A percentile compares a stretch with the other conserved stretches of the same genome.
These are phyloP conservation scores for Malurus alboscapulatus DNA, from an alignment of 2,113 vertebrate genomes.

Conservation along the genomic window DNA sequence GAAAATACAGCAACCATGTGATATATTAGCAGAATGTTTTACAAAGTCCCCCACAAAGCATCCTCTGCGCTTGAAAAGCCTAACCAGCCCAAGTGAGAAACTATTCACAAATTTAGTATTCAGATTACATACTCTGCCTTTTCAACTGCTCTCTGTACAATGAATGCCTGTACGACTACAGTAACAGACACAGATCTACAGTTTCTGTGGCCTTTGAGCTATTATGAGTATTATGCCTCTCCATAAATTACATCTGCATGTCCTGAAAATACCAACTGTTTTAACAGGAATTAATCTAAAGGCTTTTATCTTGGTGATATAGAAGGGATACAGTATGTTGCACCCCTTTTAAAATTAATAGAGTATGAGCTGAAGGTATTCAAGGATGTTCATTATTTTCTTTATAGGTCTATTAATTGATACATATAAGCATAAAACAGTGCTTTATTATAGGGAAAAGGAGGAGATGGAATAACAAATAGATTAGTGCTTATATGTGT, in stretches of 20 bases:
- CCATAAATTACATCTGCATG: slow-evolving; percentile 60
- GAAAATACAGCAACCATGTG: slow-evolving; percentile 61
- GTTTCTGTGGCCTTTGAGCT: slow-evolving; percentile 64
- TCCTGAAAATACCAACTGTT: slow-evolving; percentile 68
- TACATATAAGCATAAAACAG: slow-evolving; percentile 53
- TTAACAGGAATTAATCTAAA: slow-evolving; percentile 69
- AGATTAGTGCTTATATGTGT: slow-evolving; percentile 27
- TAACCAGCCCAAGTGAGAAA: slow-evolving; percentile 66
- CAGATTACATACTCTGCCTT: slow-evolving; percentile 67
- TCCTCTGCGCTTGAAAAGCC: slow-evolving; percentile 70
- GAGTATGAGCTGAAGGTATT: slow-evolving; percentile 29
- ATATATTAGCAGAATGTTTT: slow-evolving; percentile 72
- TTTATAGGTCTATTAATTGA: slow-evolving; percentile 61
- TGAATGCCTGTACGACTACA: slow-evolving; percentile 73
- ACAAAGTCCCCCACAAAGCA: slow-evolving; percentile 72
- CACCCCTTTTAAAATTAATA: slow-evolving; percentile 50
- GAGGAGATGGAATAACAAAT: neutral
- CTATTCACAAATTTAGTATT: slow-evolving; percentile 77
- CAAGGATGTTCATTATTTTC: slow-evolving; percentile 56
- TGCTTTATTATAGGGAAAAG: slow-evolving; percentile 15
- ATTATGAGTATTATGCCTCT: slow-evolving; percentile 64
- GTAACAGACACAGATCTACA: slow-evolving; percentile 75
- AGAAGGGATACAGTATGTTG: slow-evolving; percentile 32
- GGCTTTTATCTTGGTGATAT: slow-evolving; percentile 47
- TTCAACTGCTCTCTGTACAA: slow-evolving; percentile 70